These are phyloP conservation scores for Drosophila rellima DNA, from an alignment of 2,888 invertebrate species.

Conservation along the genomic window DNA sequence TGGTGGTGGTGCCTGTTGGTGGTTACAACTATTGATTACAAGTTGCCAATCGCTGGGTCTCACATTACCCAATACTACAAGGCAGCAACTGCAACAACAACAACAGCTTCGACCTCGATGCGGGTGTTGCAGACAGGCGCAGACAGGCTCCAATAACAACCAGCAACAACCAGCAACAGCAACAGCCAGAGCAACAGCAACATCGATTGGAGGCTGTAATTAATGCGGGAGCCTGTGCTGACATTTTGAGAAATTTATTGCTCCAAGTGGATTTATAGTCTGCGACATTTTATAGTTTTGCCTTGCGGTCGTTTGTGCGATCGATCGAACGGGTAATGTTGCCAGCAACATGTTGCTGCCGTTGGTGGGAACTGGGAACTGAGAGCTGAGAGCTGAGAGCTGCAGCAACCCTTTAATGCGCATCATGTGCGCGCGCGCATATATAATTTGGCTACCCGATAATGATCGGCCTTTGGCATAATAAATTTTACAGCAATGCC, in stretches of 20 bases:
- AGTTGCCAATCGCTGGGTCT: conserved; percentile 73
- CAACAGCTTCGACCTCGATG: conserved; percentile 62
- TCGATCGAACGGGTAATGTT: conserved; percentile 67
- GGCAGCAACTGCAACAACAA: conserved; percentile 26
- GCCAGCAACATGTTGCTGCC: conserved; percentile 62
- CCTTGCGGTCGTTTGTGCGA: conserved; percentile 68
- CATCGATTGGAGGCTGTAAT: conserved; percentile 74
- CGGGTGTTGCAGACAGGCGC: conserved; percentile 75
- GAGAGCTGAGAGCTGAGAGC: background rate
- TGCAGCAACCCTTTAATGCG: conserved; percentile 75
- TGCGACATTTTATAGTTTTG: conserved; percentile 82
- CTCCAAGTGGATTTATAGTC: conserved; percentile 81
- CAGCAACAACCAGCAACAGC: conserved; percentile 38
- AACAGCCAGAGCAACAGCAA: conserved; percentile 31
- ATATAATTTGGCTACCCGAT: conserved; percentile 84
- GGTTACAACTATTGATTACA: conserved; percentile 81
- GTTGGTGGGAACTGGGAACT: conserved; percentile 26
- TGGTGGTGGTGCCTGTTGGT: conserved; percentile 68
- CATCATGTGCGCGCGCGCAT: conserved; percentile 83
- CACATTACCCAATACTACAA: conserved; percentile 72
- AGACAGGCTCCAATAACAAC: conserved; percentile 69
- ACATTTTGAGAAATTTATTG: conserved; percentile 82
- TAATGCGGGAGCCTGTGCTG: conserved; percentile 83
- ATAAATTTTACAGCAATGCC: conserved; percentile 79
- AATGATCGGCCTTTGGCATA: conserved; percentile 83